Evolutionary conservation across 2,888 invertebrate species (phyloP).

Genomic region (Amblyjoppa proteus): DNA sequence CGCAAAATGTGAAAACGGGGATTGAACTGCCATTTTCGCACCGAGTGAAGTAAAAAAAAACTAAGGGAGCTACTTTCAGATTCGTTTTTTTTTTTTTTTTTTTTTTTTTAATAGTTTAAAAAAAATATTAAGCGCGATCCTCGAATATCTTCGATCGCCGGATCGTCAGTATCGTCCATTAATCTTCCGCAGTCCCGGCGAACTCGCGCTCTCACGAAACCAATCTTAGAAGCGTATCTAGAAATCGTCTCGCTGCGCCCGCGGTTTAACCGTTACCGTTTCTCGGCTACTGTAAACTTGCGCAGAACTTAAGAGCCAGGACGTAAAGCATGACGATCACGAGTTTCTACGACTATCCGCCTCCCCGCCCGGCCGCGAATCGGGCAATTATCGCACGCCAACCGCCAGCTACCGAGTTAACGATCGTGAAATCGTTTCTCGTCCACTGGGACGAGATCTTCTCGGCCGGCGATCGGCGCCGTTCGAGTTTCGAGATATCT

Average conservation of each 20-base stretch:
- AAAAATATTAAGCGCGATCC: background rate
- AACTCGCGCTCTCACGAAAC: background rate
- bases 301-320: slow-evolving; percentile 5
- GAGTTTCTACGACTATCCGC: slow-evolving; percentile 37
- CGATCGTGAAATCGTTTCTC: slow-evolving; percentile 58
- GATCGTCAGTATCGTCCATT: slow-evolving; percentile 42
- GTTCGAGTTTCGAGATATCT: slow-evolving; percentile 2
- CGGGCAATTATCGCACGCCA: slow-evolving; percentile 57
- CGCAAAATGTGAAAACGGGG: too few species aligned
- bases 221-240: slow-evolving; percentile 43
- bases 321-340: slow-evolving; percentile 33
- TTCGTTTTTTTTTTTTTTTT: too few species aligned
- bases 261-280: slow-evolving; percentile 14
- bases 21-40: too few species aligned
- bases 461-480: slow-evolving; percentile 7
- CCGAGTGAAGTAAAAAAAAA: too few species aligned
- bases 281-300: slow-evolving; percentile 27
- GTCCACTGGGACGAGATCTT: slow-evolving; percentile 20
- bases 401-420: slow-evolving; percentile 50
- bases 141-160: slow-evolving; percentile 1
- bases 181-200: slow-evolving; percentile 19
- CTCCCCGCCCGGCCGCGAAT: slow-evolving; percentile 44
- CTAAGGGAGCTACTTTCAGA: too few species aligned
- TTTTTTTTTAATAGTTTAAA: too few species aligned
- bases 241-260: slow-evolving; percentile 31